Evolutionary conservation across 2,888 invertebrate species (phyloP), one percentile per base, ranked within the genome.

Genomic region (Drosophila trichaetosa): DNA sequence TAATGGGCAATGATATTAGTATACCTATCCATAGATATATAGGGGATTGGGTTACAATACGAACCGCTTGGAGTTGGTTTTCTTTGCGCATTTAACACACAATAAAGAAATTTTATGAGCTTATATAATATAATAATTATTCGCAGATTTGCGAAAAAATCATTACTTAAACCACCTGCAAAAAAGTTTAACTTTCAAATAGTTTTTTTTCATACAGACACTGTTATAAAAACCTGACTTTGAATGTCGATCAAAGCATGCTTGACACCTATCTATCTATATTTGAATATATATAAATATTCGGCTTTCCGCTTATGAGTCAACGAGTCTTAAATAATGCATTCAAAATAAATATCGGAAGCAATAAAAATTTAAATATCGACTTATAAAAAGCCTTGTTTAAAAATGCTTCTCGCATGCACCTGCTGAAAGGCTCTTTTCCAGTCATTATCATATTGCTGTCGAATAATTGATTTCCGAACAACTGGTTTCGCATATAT

Each of bases 201-300:
- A n/a, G n/a, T 6, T n/a, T 6, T 13, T 42, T 42, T n/a, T 2
- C 18, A 38, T 2, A 38, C 4, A 8, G 4, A n/a, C 10, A 40
- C n/a, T 40, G 4, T n/a, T 4, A 42, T 7, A 13, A 2, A 11
- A 46, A 13, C 13, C 42, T 21, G 2, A 13, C 0, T 7, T 46
- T 13, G 7, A 0, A 13, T 46, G 21, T 4, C 7, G 8, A 24
- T 24, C 13, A 16, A 24, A 8, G 1, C 4, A 2, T 0, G 1
- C 13, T 16, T 21, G 4, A 16, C 21, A 16, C 4, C 3, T 6
- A 3, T 42, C 4, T 4, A 21, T 21, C 13, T 46, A 4, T 6
- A 42, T 13, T 33, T 33, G 33, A 33, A 10, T 33, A 10, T 0
- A 33, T 33, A 33, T 0, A 33, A 18, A 18, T 18, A 38, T 46